Conservation (phyloP, 2,888 invertebrate species). For the Tachina fera region DNA sequence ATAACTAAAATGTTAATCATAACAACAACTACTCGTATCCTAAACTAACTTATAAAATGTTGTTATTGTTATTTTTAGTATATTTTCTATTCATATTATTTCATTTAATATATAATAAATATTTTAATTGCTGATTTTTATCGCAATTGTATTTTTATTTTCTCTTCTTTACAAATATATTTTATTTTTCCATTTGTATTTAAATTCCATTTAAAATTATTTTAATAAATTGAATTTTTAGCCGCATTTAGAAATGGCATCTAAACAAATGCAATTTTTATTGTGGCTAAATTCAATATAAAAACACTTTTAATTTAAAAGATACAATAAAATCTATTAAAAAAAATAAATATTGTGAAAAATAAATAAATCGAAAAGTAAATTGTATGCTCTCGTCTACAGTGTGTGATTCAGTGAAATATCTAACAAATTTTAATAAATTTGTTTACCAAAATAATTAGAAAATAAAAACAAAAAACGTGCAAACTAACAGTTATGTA, state of each 20-base stretch:
- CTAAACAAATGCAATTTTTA: constrained; percentile 28
- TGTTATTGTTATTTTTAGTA: constrained; percentile 17
- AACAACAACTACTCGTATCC: constrained; percentile 18
- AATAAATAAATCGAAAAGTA: constrained; percentile 22
- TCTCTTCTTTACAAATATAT: constrained; percentile 11
- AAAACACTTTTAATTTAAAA: constrained; percentile 53
- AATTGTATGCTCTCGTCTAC: neutral
- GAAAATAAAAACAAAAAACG: neutral
- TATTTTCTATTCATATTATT: constrained; percentile 39
- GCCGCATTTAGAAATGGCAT: constrained; percentile 59
- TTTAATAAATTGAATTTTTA: constrained; percentile 68
- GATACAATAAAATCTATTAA: constrained; percentile 59
- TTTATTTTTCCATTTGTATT: constrained; percentile 32
- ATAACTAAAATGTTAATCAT: constrained; percentile 27
- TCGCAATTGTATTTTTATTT: constrained; percentile 34
- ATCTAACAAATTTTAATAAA: constrained; percentile 8
- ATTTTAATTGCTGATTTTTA: constrained; percentile 69
- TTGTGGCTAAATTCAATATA: constrained; percentile 50
- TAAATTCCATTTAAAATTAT: constrained; percentile 44
- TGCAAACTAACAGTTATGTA: neutral
- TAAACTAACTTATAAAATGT: neutral
- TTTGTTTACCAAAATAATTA: neutral
- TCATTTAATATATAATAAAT: constrained; percentile 61
- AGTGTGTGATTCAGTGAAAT: constrained; percentile 1
- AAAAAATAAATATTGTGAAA: constrained; percentile 37